phyloP scores from a whole-genome alignment of 2,888 invertebrate genomes.

The Galerucella pusilla region DNA sequence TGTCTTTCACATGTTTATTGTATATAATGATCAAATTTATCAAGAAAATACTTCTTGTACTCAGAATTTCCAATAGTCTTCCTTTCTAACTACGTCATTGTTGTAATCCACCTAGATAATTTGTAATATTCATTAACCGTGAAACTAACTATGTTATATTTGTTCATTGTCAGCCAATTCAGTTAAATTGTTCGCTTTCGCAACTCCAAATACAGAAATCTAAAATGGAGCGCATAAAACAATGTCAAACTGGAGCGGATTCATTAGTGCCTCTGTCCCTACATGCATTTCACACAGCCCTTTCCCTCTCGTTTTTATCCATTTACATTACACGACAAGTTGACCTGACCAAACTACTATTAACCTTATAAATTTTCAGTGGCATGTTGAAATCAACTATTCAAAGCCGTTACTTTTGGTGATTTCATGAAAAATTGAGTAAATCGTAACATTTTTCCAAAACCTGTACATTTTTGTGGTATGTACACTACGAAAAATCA shows the following conservation, averaged over 20 bases:
- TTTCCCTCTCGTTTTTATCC: slow-evolving; percentile 38
- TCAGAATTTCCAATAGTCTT: background rate
- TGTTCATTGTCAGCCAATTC: slow-evolving; percentile 36
- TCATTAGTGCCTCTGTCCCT: slow-evolving; percentile 36
- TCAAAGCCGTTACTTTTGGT: background rate
- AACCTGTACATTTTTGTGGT: too few species aligned
- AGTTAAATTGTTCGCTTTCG: slow-evolving; percentile 39
- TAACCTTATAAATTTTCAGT: slow-evolving; percentile 44
- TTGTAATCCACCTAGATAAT: slow-evolving; percentile 13
- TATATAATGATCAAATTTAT: too few species aligned
- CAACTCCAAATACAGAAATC: slow-evolving; percentile 37
- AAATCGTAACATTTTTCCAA: background rate
- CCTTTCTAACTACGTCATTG: background rate
- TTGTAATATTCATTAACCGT: slow-evolving; percentile 33
- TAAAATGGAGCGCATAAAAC: slow-evolving; percentile 41
- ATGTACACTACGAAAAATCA: too few species aligned
- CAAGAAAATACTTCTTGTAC: too few species aligned
- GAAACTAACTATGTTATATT: slow-evolving; percentile 36
- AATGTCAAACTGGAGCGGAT: slow-evolving; percentile 42
- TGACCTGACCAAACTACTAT: slow-evolving; percentile 44
- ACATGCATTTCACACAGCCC: slow-evolving; percentile 39
- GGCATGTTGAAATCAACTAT: slow-evolving; percentile 22
- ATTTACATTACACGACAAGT: slow-evolving; percentile 42
- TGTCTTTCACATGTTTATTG: too few species aligned
- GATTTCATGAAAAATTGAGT: background rate